Base-by-base conservation (phyloP, 2,797 vertebrate species). In the Sebastes wilsoni region DNA sequence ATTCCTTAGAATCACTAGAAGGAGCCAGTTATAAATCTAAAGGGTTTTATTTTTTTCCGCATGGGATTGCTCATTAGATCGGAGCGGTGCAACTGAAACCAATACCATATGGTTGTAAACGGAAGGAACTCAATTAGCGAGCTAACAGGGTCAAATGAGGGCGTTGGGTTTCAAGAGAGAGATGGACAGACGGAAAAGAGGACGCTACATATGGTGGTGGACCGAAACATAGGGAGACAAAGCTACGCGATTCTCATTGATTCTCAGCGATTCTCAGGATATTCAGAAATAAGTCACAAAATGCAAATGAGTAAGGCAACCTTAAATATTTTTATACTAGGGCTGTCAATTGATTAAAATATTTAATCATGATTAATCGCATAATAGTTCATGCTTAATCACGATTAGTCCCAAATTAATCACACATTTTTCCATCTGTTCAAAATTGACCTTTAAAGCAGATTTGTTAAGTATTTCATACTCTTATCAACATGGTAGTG, bases 61-160 rank as follows among this genome's bases (percentile, higher is more conserved):
- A 70, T 84, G 92, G 90, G 89, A 92, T 89, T 76, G 86, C 89
- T 95, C 92, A 94, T 95, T 95, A 94, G 79, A 91, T 89, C 64
- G 77, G 28, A 76, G 69, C 77, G 60, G 85, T 67, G 81, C 83
- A 89, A 93, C 74, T 84, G 75, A 93, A 95, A 95, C 90, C 85
- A 94, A 95, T 87, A 81, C 93, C 94, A 95, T 83, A 93, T 95
- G 93, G 79, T 69, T 89, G 84, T 87, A 89, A 88, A 92, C 79
- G 71, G 89, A 89, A 93, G 80, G 93, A 90, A 88, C 83, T 88
- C 88, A 90, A 93, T 95, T 93, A 94, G 90, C 56, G 79, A 80
- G 84, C 84, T 77, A 87, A 90, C 72, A 58, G 83, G 89, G 91
- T 94, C 88, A 85, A 27, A 56, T 73, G 23, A 92, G 91, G 90